Evolutionary conservation across 2,113 vertebrate species (phyloP), one percentile per base, ranked within the genome.

Genomic region (Leptosomus discolor): DNA sequence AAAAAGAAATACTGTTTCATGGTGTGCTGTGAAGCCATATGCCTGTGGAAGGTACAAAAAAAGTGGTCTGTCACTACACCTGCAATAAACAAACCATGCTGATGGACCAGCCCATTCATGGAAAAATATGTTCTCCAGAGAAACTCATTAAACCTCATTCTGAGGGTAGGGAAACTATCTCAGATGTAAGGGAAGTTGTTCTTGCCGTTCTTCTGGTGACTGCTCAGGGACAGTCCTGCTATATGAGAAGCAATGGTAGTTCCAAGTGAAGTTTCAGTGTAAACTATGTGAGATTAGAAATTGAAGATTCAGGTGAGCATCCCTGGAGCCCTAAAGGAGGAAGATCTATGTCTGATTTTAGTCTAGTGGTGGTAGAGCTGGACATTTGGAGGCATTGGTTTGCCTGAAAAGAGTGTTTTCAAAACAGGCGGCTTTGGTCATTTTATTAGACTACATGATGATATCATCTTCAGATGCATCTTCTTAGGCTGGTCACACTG

Each of bases 201-300:
- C 51, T 74, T 86, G 6, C 14, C 15, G 19, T 3, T 48, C 36
- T 63, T 65, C 34, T 65, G 63, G 61, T 30, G 14, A 83, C n/a
- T 60, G 12, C 48, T 77, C 24, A 26, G 46, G 12, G 26, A 37
- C 5, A 4, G 64, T 53, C 23, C 5, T 51, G 10, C 29, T 76
- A 36, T 79, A 4, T 0, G 0, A 54, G 36, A 58, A 65, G 10
- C 21, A 57, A 17, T 12, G 7, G 2, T 17, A n/a, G 5, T 53
- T 87, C 22, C 12, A 23, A 48, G 22, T 6, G 26, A 91, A 53
- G 15, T 87, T 78, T 71, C 43, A 43, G 23, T 19, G 5, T 51
- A 51, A 94, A 79, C 64, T 36, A 14, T 4, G 2, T 41, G 17
- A 30, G 26, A 63, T 23, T 36, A 48, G 43, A 60, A 71, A 63